Base-by-base conservation (phyloP, 2,797 vertebrate genomes). In the Huso huso region DNA sequence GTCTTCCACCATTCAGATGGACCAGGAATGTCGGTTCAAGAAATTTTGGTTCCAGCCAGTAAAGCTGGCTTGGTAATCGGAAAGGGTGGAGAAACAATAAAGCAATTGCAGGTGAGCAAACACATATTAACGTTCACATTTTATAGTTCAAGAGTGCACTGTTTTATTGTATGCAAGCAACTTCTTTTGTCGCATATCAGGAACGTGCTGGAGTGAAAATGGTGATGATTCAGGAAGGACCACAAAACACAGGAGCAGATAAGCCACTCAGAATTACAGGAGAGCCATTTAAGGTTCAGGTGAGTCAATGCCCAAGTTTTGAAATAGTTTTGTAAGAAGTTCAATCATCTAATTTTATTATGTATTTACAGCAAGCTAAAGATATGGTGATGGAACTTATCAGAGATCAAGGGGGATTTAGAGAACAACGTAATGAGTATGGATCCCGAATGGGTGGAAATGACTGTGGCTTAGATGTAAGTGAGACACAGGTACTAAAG, bases 301-400 rank as follows among this genome's bases (percentile, higher is more conserved):
- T 98, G 70, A 76, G 84, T 51, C 10, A 10, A 64, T 55, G 37
- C 37, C 37, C 37, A 37, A 37, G 37, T 37, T 37, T 37, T 4
- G 37, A 37, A 37, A 37, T 37, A 37, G 37, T 37, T 37, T 37
- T 37, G 37, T 37, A 37, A 37, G 37, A 37, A 37, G 37, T 37
- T 4, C 37, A 37, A 37, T 37, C 37, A 4, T 37, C 5, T 4
- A 4, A 37, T 37, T 37, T 67, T 48, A 67, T 63, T 18, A 62
- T 70, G 61, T 75, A 69, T 49, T 12, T 80, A 10, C 79, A 99
- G 97, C 96, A 99, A 99, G 97, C 97, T 76, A 99, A 98, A 88
- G 97, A 99, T 74, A 98, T 99, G 97, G 97, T 99, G 75, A 93
- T 99, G 93, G 97, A 99, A 78, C 90, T 99, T 82, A 99, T 99